Evolutionary conservation across 2,888 invertebrate genomes (phyloP).

Genomic region (Opisthograptis luteolata): DNA sequence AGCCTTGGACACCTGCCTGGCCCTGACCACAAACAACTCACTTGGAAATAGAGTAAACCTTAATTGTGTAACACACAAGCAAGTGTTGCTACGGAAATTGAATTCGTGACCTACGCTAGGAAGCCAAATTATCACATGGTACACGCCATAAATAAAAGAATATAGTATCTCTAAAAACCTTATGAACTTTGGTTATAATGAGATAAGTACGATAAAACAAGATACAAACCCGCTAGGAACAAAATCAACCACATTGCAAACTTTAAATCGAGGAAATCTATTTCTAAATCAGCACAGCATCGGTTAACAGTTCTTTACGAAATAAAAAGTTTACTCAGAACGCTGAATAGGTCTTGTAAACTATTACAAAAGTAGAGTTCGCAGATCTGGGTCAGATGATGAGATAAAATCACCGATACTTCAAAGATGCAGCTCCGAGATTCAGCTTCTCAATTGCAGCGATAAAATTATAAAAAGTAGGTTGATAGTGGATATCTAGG

Average conservation of each 20-base stretch:
- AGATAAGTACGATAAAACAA: too few relatives aligned
- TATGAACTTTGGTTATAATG: too few relatives aligned
- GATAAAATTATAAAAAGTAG: conserved; percentile 41
- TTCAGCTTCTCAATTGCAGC: conserved; percentile 43
- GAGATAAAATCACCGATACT: conserved; percentile 57
- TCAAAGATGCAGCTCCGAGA: conserved; percentile 48
- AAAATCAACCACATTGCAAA: conserved; percentile 6
- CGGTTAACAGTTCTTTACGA: conserved; percentile 14
- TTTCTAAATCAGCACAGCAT: conserved; percentile 4
- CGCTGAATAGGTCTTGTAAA: conserved; percentile 17
- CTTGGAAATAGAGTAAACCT: background rate
- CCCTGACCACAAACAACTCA: conserved; percentile 10
- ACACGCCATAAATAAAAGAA: background rate
- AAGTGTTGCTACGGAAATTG: conserved; percentile 1
- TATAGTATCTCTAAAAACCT: too few relatives aligned
- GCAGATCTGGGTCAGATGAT: conserved; percentile 49
- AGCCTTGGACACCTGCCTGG: background rate
- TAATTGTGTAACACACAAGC: background rate
- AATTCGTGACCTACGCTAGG: background rate
- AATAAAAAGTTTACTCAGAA: conserved; percentile 12
- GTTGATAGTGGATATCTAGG: conserved; percentile 33
- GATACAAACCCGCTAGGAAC: background rate
- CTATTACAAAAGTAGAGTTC: conserved; percentile 30
- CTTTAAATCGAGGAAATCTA: conserved; percentile 9
- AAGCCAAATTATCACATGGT: background rate